Base-by-base conservation (phyloP, 2,888 invertebrate genomes). In the Eilema griseolum region DNA sequence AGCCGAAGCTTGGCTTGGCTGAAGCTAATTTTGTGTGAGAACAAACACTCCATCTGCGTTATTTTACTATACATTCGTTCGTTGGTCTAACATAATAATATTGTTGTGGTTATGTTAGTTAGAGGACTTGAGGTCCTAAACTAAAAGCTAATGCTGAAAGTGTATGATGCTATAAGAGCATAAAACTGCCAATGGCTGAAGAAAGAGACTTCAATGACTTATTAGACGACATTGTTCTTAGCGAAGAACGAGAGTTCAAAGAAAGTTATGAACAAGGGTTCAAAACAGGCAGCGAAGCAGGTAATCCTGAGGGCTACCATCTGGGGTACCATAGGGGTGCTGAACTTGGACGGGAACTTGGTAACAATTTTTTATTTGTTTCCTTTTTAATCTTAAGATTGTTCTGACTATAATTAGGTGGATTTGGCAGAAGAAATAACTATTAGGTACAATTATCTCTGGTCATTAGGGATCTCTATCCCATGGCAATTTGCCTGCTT, bases 321-420 rank as follows among this genome's bases (percentile, higher is more conserved):
- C 92, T 97, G 74, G 98, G 98, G 2, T 98, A 97, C 87, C 97
- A 98, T 76, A 96, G 97, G 89, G 98, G 98, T 14, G 96, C 97
- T 67, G 96, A 97, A 86, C 86, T 98, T 24, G 98, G 98, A 4
- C 96, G 97, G 62, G 98, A 98, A 91, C 90, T 98, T 63, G 94
- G 94, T 93, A 88, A 82, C 0, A n/a, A 5, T 26, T 8, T 26
- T n/a, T 16, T 37, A 37, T 61, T 61, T 26, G 2, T 46, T 20
- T 7, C 5, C 46, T 46, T n/a, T n/a, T 10, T 52, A n/a, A 52
- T 52, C n/a, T 52, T 46, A 7, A 0, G 4, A 16, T 46, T 16
- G 41, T 41, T 4, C 14, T 16, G 20, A 52, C n/a, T 52, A 10
- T 52, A 46, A 3, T 5, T 46, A 41, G 4, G 41, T 16, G 16